Conservation (phyloP, 2,888 invertebrate species). For the Myopa testacea region DNA sequence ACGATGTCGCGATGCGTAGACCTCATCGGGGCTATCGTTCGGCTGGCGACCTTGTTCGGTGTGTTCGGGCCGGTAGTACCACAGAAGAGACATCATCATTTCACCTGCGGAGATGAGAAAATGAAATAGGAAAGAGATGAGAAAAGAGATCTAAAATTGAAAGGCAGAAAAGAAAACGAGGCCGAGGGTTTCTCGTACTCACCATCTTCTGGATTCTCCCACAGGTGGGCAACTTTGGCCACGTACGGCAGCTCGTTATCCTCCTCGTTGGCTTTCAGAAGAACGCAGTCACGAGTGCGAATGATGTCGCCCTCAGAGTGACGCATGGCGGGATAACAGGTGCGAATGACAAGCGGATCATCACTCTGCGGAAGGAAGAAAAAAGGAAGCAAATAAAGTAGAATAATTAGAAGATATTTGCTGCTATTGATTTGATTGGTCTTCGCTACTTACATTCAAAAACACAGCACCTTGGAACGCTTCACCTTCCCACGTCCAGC, state of each 20-base stretch:
- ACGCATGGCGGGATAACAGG: constrained; percentile 90
- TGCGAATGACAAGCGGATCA: constrained; percentile 79
- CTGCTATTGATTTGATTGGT: too few relatives aligned
- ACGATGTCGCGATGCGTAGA: constrained; percentile 94
- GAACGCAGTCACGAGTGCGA: constrained; percentile 88
- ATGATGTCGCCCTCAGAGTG: constrained; percentile 91
- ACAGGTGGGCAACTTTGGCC: constrained; percentile 92
- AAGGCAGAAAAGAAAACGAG: too few relatives aligned
- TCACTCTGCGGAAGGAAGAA: constrained; percentile 73
- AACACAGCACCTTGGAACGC: constrained; percentile 86
- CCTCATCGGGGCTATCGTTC: constrained; percentile 87
- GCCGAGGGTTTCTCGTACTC: constrained; percentile 53
- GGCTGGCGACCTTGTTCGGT: constrained; percentile 88
- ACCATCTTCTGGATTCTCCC: constrained; percentile 96
- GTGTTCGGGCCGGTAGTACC: constrained; percentile 98
- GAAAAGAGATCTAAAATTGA: not conserved
- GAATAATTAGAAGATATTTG: too few relatives aligned
- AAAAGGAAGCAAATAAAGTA: too few relatives aligned
- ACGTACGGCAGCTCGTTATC: constrained; percentile 92
- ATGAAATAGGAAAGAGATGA: not conserved
- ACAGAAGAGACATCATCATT: constrained; percentile 96
- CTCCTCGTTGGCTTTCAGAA: constrained; percentile 85
- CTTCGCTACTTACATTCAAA: constrained; percentile 76
- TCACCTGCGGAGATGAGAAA: constrained; percentile 75
- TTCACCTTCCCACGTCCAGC: constrained; percentile 92